These are phyloP conservation scores for Misgurnus mizolepis DNA, from an alignment of 2,113 vertebrate genomes.

Conservation along the genomic window DNA sequence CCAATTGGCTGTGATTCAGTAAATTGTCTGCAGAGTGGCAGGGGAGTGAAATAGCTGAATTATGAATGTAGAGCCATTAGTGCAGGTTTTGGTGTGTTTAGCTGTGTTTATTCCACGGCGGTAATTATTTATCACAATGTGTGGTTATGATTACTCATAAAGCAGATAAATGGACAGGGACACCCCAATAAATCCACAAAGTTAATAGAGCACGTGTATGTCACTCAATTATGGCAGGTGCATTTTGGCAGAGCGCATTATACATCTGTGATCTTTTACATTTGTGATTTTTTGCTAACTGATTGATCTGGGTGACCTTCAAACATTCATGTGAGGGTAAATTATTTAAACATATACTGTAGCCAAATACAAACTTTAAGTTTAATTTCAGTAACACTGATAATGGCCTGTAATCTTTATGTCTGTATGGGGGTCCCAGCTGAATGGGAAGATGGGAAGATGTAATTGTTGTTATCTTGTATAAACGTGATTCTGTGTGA, in stretches of 20 bases:
- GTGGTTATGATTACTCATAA: conserved; percentile 51
- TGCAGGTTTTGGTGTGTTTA: conserved; percentile 44
- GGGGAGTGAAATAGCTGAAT: conserved; percentile 46
- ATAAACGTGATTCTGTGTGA: conserved; percentile 16
- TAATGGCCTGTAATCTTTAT: neutral
- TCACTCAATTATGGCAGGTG: conserved; percentile 24
- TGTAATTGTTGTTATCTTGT: neutral
- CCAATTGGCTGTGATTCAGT: conserved; percentile 55
- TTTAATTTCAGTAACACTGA: neutral
- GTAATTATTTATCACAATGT: conserved; percentile 60
- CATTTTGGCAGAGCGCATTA: conserved; percentile 32
- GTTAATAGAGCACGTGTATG: conserved; percentile 43
- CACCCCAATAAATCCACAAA: conserved; percentile 43
- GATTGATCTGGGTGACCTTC: neutral
- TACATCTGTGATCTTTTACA: neutral
- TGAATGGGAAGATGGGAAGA: conserved; percentile 8
- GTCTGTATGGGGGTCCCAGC: neutral
- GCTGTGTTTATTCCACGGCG: conserved; percentile 41
- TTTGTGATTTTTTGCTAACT: conserved; percentile 19
- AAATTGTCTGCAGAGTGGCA: conserved; percentile 47
- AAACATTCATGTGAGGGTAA: neutral
- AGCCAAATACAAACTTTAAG: neutral
- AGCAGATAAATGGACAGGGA: conserved; percentile 48
- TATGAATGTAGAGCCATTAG: conserved; percentile 60
- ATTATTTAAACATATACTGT: conserved; percentile 2